A percentile compares a stretch with the other conserved stretches of the same genome.
phyloP scores from a whole-genome alignment of 2,888 invertebrate species.

The Chrysina gloriosa region DNA sequence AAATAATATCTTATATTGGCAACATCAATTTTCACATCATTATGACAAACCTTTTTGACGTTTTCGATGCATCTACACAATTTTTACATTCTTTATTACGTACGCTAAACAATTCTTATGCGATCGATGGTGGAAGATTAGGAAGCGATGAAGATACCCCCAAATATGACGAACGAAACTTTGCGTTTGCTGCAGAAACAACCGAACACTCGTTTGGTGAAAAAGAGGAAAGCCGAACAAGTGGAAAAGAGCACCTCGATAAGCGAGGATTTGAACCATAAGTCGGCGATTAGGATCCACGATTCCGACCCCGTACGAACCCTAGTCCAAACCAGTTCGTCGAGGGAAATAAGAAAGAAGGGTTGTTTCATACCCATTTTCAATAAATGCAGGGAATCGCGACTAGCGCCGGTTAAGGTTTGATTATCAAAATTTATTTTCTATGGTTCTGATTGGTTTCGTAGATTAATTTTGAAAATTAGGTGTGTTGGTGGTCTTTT shows the following conservation, averaged over 20 bases:
- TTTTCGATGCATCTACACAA: background rate
- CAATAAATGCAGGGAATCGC: background rate
- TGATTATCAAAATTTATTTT: background rate
- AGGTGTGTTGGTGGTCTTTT: too few species aligned
- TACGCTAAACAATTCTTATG: background rate
- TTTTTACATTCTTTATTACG: background rate
- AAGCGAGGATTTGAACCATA: slow-evolving; percentile 6
- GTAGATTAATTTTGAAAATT: background rate
- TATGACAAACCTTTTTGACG: slow-evolving; percentile 18
- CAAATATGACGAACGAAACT: background rate
- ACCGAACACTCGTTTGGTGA: slow-evolving; percentile 34
- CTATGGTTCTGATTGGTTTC: background rate
- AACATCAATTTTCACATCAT: background rate
- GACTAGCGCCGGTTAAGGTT: background rate
- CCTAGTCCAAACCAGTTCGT: background rate
- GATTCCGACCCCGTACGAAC: background rate
- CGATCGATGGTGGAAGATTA: background rate
- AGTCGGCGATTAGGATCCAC: background rate
- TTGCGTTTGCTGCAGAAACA: slow-evolving; percentile 13
- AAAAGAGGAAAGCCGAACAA: slow-evolving; percentile 35
- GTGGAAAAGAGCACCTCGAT: slow-evolving; percentile 39
- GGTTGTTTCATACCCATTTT: slow-evolving; percentile 10
- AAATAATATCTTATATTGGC: background rate
- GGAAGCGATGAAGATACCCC: background rate
- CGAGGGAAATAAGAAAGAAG: slow-evolving; percentile 10